Evolutionary conservation across 2,888 invertebrate genomes (phyloP), one percentile per base, ranked within the genome.

Genomic region (Tachina fera): DNA sequence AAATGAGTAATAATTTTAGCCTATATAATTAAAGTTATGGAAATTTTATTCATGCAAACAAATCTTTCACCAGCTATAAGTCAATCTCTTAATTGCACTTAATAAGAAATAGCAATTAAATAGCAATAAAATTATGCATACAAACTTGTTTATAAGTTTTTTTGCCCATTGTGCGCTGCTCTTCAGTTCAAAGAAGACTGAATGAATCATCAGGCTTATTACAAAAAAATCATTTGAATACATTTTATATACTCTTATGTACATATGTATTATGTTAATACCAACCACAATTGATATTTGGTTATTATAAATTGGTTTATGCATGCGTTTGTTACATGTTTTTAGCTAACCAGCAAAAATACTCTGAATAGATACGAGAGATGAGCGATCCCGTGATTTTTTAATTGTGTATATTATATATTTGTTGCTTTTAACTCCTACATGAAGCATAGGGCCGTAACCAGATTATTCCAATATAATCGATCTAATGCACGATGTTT

Each of bases 181-280:
- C 31, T 39, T 51, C 10, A 58, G 65, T 80, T 80, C 80, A 72
- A 58, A 72, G 80, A 72, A 72, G 11, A 14, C 11, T 14, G 1
- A 10, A 56, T 80, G 80, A 80, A 67, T 80, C 80, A 80, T 80
- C 58, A 22, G 8, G 3, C 53, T 63, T 61, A 61, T 43, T 45
- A 47, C 14, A 63, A 22, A 63, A 22, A 79, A 56, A 65, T n/a
- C 53, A 72, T 71, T 63, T 31, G 43, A 72, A 72, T 58, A 58
- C 58, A 65, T 65, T 80, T 31, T 1, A 56, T 31, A 31, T 6
- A 31, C 6, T n/a, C n/a, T 0, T 1, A 56, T 63, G 11, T 51
- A 41, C 3, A 0, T 1, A 56, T 63, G 14, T 51, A 41, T 72
- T 47, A 60, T 43, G 43, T 22, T 6, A 39, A 41, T 41, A 5